Conservation (phyloP, 2,888 invertebrate genomes). For the Torymus auratus region DNA sequence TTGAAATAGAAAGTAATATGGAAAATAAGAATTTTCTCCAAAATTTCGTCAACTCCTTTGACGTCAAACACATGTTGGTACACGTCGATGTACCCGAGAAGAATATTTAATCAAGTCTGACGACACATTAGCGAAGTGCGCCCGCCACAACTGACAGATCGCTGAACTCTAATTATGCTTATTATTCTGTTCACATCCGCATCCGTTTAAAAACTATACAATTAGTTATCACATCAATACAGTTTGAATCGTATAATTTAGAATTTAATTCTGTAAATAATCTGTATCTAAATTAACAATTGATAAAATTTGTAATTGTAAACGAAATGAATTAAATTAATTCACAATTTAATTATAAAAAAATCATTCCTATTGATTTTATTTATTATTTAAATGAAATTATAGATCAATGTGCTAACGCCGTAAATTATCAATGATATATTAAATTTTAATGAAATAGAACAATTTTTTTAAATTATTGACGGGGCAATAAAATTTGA, state of each 20-base stretch:
- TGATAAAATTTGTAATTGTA: too few species aligned
- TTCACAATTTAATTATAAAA: too few species aligned
- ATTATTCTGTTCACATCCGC: constrained; percentile 11
- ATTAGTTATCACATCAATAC: not conserved
- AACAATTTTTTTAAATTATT: not conserved
- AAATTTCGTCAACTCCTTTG: constrained; percentile 1
- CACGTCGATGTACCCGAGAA: constrained; percentile 20
- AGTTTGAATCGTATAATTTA: not conserved
- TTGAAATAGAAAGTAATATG: too few species aligned
- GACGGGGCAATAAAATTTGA: too few species aligned
- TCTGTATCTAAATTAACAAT: too few species aligned
- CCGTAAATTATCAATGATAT: too few species aligned
- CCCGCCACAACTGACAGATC: constrained; percentile 5
- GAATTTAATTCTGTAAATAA: not conserved
- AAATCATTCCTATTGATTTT: too few species aligned
- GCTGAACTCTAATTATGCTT: constrained; percentile 24
- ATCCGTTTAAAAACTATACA: not conserved
- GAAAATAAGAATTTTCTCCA: constrained; percentile 3
- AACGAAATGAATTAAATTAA: too few species aligned
- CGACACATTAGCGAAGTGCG: constrained; percentile 10
- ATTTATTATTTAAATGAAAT: too few species aligned
- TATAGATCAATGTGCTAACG: too few species aligned
- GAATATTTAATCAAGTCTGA: constrained; percentile 36
- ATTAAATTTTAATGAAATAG: not conserved
- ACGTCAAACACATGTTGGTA: not conserved